Evolutionary conservation across 2,113 vertebrate species (phyloP), one percentile per base, ranked within the genome.

Genomic region (Rutilus rutilus): DNA sequence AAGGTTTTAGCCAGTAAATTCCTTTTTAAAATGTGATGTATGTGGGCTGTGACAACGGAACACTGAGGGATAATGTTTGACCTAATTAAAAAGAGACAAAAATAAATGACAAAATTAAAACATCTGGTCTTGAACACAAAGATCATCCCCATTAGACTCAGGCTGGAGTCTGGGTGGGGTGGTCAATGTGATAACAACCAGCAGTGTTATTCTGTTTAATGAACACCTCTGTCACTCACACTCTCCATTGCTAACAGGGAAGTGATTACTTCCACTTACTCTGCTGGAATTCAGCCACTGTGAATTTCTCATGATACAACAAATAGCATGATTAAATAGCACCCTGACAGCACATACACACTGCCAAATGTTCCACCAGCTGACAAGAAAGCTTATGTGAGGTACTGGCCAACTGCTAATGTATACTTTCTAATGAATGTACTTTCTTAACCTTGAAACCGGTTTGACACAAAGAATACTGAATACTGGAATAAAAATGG

Each of bases 61-160:
- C 52, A 54, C 17, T 0, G 52, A 54, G 52, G 52, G 52, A 21
- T 57, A 57, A 21, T 57, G 14, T 21, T 27, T 36, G 42, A 11
- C 42, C 27, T 74, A 79, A 85, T 73, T 75, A 57, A 78, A 73
- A 86, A 50, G 14, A n/a, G n/a, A 71, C 23, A 60, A 1, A 60
- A 60, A n/a, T 23, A 11, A 60, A 60, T 60, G 10, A n/a, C 23
- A 25, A 25, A 60, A 30, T 36, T 33, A 15, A 64, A 60, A 47
- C 71, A 45, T 86, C 65, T 27, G 65, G 74, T 52, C 79, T 73
- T 60, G 27, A 45, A 52, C 69, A 60, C 12, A 87, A 78, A 45
- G 74, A 57, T 47, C 50, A 47, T 71, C 33, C 52, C 11, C 5
- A 27, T n/a, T n/a, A 27, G 12, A 33, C 23, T 30, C 52, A 11